A percentile compares a stretch with the other conserved stretches of the same genome.
Conservation (phyloP, 2,797 vertebrate genomes). For the Chelonia mydas region DNA sequence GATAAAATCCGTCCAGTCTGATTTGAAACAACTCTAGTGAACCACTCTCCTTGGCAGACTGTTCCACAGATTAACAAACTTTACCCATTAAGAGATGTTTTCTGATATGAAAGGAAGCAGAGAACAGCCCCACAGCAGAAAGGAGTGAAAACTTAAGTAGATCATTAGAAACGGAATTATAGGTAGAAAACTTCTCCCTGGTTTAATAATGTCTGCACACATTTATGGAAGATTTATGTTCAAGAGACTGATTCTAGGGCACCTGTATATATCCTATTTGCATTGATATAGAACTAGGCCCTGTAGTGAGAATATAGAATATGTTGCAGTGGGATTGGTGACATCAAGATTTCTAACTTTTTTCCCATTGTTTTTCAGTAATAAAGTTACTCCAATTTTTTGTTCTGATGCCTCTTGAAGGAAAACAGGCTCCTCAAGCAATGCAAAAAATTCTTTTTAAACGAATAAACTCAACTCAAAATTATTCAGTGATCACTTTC, state of each 20-base stretch:
- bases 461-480: not conserved
- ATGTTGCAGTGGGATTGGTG: fast-evolving
- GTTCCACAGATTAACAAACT: not conserved
- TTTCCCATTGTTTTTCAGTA: not conserved
- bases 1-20: not conserved
- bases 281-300: not conserved
- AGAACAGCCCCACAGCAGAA: not conserved
- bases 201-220: not conserved
- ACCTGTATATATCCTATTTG: not conserved
- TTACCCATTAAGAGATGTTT: not conserved
- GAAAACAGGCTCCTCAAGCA: not conserved
- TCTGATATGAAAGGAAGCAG: not conserved
- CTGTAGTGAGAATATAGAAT: not conserved
- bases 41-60: not conserved
- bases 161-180: not conserved
- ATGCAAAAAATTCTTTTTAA: not conserved
- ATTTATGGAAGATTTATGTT: not conserved
- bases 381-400: not conserved
- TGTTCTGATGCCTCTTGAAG: constrained; percentile 4
- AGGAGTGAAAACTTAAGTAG: not conserved
- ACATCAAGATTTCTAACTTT: not conserved
- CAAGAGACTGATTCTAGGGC: not conserved
- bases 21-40: constrained; percentile 30
- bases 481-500: not conserved
- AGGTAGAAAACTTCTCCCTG: not conserved